phyloP scores from a whole-genome alignment of 2,797 vertebrate species.

The Ctenopoma kingsleyae region DNA sequence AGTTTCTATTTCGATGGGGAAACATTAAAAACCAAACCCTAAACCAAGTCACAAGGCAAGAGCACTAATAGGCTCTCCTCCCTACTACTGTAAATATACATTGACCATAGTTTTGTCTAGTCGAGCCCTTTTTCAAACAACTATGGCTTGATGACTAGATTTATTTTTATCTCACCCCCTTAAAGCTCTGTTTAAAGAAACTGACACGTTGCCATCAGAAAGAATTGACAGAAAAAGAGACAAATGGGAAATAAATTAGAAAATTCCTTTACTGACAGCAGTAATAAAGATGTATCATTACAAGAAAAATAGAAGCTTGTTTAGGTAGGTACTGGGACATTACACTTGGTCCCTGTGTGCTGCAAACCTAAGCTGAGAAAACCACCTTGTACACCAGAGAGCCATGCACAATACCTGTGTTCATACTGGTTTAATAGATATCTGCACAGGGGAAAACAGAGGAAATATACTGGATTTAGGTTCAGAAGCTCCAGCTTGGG shows the following conservation, averaged over 20 bases:
- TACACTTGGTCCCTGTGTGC: conserved; percentile 49
- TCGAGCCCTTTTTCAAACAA: conserved; percentile 44
- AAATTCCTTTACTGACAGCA: conserved; percentile 15
- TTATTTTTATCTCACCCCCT: conserved; percentile 42
- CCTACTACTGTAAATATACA: conserved; percentile 56
- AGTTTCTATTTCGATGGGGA: neutral
- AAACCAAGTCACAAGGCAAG: conserved; percentile 21
- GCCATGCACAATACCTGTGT: conserved; percentile 70
- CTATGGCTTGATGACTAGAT: conserved; percentile 24
- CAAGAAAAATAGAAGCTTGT: conserved; percentile 57
- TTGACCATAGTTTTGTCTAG: conserved; percentile 62
- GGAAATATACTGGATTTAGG: conserved; percentile 40
- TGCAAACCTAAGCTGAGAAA: conserved; percentile 64
- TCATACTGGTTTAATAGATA: conserved; percentile 62
- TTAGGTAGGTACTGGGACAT: conserved; percentile 34
- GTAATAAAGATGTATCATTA: conserved; percentile 49
- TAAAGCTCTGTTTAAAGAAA: conserved; percentile 22
- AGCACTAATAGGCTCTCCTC: conserved; percentile 44
- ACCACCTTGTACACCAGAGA: conserved; percentile 51
- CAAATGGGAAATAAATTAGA: neutral
- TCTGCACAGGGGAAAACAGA: conserved; percentile 50
- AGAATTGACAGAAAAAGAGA: conserved; percentile 16
- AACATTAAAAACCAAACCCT: conserved; percentile 25
- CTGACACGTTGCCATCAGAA: conserved; percentile 5
- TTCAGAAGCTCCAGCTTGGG: conserved; percentile 46